Evolutionary conservation across 2,888 invertebrate species (phyloP).

Genomic region (Scaeva pyrastri): DNA sequence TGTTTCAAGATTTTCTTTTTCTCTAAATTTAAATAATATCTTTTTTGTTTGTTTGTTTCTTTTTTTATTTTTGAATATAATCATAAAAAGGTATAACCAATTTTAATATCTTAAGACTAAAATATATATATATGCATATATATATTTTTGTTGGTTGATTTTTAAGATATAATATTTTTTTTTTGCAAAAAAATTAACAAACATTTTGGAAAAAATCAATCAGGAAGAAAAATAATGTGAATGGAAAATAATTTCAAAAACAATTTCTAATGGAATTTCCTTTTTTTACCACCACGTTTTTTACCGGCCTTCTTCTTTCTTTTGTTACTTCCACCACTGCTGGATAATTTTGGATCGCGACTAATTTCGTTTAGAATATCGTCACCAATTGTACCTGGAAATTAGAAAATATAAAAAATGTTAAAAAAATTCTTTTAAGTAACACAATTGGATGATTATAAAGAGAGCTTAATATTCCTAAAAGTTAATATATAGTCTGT

Average conservation of each 20-base stretch:
- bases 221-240: conserved; percentile 5
- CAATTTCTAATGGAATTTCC: conserved; percentile 83
- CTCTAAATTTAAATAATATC: conserved; percentile 44
- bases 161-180: conserved; percentile 31
- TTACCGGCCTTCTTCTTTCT: conserved; percentile 82
- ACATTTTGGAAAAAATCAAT: conserved; percentile 4
- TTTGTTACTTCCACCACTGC: conserved; percentile 84
- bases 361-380: conserved; percentile 88
- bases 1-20: conserved; percentile 36
- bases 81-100: conserved; percentile 35
- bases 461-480: no score
- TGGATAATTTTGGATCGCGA: conserved; percentile 81
- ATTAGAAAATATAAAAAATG: not conserved
- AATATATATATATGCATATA: conserved; percentile 3
- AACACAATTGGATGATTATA: no score
- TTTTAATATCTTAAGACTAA: conserved; percentile 33
- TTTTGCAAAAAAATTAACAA: conserved; percentile 26
- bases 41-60: conserved; percentile 28
- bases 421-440: not conserved
- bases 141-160: conserved; percentile 12
- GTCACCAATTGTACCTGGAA: conserved; percentile 87
- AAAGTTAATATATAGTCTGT: no score
- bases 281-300: conserved; percentile 85
- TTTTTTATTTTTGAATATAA: conserved; percentile 27
- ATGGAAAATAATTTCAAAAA: conserved; percentile 17